Conservation (phyloP, 2,113 vertebrate genomes). For the Zosterops pallidus region DNA sequence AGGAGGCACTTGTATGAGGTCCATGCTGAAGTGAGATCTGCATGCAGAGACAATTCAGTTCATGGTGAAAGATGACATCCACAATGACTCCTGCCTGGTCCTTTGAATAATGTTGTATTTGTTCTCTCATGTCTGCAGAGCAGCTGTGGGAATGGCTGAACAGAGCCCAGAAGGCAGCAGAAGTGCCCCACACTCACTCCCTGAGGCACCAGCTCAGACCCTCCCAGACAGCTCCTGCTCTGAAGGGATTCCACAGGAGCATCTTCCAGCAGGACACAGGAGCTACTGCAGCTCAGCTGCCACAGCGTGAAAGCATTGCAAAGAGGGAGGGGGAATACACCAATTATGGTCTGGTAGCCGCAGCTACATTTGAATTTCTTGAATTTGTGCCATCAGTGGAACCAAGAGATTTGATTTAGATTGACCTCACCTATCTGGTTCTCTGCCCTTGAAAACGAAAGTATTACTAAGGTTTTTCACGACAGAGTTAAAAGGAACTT, state of each 20-base stretch:
- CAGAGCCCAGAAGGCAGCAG: neutral
- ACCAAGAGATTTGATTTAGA: neutral
- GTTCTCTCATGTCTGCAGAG: neutral
- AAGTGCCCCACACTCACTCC: accelerated
- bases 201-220: neutral
- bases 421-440: neutral
- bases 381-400: neutral
- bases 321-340: neutral
- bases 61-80: neutral
- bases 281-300: neutral
- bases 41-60: neutral
- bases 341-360: neutral
- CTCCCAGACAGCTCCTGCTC: neutral
- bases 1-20: accelerated
- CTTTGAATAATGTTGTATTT: neutral
- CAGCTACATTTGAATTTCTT: neutral
- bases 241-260: neutral
- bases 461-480: neutral
- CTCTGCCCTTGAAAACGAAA: neutral
- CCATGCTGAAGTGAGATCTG: neutral
- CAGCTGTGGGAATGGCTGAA: neutral
- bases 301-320: neutral
- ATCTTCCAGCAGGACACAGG: neutral
- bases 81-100: accelerated
- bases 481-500: neutral